Base-by-base conservation (phyloP, 2,888 invertebrate genomes). In the Salpingus planirostris region DNA sequence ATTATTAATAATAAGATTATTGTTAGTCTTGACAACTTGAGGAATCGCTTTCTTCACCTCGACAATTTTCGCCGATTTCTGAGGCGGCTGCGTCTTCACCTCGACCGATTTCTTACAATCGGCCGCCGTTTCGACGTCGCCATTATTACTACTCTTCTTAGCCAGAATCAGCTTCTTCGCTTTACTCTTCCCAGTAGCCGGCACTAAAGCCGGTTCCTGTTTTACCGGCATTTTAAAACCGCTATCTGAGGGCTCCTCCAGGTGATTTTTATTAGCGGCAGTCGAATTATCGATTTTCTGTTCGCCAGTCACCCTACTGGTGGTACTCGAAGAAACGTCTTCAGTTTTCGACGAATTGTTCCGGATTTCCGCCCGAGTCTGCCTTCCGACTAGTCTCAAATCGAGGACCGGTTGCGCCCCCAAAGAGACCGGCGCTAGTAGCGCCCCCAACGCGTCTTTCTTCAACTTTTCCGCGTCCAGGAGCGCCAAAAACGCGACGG, bases 381-480 rank as follows among this genome's bases (percentile, higher is more conserved):
- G 69, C 25, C 65, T 61, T 13, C 71, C 69, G 33, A 73, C 68
- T 40, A 70, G 70, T 29, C 78, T 66, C 33, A 80, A 66, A 60
- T 79, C 78, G 33, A 75, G 64, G 2, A 75, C 71, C n/a, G 75
- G 72, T 48, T 76, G 73, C 2, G 74, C 60, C 0, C 69, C 65
- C 7, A 70, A 67, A 25, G 69, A 72, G 18, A 69, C 66, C 1
- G 73, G 68, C 7, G 49, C 37, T 44, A 74, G 66, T 15, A 49
- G 46, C 1, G 64, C 65, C 2, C 60, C 57, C 12, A 70, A 46
- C 1, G 70, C 71, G 31, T 66, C 66, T 18, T 69, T 70, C 36
- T 81, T 65, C 27, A 83, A 76, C 26, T 79, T 70, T 47, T 82
- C 78, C 0, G 82, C 78, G 49, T 88, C 87, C 23, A 84, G 68